These are phyloP conservation scores for Fulica atra DNA, from an alignment of 2,113 vertebrate genomes.

Conservation along the genomic window DNA sequence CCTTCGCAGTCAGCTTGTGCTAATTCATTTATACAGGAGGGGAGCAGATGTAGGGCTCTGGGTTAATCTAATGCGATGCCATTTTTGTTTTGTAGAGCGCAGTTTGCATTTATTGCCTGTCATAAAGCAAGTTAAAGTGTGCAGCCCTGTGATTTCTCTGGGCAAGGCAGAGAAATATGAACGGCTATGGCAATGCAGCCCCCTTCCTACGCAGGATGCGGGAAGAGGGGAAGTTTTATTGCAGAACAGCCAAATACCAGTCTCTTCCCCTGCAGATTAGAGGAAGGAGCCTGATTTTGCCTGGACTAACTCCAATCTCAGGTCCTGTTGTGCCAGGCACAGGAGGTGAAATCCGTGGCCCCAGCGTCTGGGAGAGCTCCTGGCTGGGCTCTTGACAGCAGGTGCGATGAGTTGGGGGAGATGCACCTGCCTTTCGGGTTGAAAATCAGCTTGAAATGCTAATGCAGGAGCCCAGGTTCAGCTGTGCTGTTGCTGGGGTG, in stretches of 20 bases:
- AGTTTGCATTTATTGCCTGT: not conserved
- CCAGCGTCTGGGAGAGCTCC: rapidly evolving
- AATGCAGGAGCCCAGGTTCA: not conserved
- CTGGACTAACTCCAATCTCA: not conserved
- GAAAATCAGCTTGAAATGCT: not conserved
- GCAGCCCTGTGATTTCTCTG: not conserved
- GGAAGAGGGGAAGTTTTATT: not conserved
- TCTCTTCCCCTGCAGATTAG: not conserved
- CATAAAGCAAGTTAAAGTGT: not conserved
- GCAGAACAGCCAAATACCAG: not conserved
- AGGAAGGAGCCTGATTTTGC: not conserved
- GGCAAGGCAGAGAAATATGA: not conserved
- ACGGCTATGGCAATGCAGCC: rapidly evolving
- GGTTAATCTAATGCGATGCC: not conserved
- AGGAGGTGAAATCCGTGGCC: not conserved
- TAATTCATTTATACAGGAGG: not conserved
- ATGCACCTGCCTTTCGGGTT: not conserved
- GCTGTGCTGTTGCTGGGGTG: not conserved
- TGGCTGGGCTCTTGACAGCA: not conserved
- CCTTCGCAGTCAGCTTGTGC: not conserved
- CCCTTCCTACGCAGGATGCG: rapidly evolving
- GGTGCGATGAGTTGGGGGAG: not conserved
- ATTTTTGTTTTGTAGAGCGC: not conserved
- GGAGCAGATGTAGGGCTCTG: not conserved
- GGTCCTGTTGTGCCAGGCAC: rapidly evolving